These are phyloP conservation scores for Myiagra hebetior DNA, from an alignment of 2,113 vertebrate species.

Conservation along the genomic window DNA sequence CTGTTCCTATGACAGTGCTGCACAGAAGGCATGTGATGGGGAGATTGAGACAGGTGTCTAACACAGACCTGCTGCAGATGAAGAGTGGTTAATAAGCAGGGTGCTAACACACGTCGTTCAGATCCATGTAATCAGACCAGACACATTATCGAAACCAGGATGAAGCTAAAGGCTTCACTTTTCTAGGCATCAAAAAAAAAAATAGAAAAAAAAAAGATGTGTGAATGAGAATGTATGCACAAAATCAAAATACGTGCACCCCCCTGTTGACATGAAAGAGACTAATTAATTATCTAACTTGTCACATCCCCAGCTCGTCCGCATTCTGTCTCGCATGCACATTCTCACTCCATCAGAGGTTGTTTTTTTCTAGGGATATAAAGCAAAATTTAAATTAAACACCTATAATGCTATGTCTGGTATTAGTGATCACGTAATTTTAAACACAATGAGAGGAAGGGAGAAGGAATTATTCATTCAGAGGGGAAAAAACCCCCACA, in stretches of 20 bases:
- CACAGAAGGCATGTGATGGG: neutral
- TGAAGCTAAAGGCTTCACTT: conserved; percentile 4
- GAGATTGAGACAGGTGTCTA: conserved; percentile 30
- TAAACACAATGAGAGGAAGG: neutral
- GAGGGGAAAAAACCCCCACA: accelerated
- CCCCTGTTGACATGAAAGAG: conserved; percentile 35
- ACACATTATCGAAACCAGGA: neutral
- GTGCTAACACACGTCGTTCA: neutral
- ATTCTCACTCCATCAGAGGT: neutral
- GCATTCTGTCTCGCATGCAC: neutral
- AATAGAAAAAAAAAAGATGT: neutral
- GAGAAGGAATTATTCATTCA: neutral
- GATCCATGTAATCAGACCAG: conserved; percentile 11
- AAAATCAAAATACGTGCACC: conserved; percentile 31
- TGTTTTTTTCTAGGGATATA: neutral
- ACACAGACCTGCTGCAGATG: conserved; percentile 32
- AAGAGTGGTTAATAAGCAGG: conserved; percentile 42
- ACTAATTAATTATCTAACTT: conserved; percentile 58
- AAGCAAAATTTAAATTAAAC: conserved; percentile 40
- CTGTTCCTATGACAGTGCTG: neutral
- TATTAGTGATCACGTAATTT: neutral
- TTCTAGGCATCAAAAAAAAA: neutral
- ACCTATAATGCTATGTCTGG: neutral
- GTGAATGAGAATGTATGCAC: conserved; percentile 47
- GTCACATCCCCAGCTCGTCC: conserved; percentile 25